Conservation (phyloP, 2,888 invertebrate species). For the Drosophila pegasa region DNA sequence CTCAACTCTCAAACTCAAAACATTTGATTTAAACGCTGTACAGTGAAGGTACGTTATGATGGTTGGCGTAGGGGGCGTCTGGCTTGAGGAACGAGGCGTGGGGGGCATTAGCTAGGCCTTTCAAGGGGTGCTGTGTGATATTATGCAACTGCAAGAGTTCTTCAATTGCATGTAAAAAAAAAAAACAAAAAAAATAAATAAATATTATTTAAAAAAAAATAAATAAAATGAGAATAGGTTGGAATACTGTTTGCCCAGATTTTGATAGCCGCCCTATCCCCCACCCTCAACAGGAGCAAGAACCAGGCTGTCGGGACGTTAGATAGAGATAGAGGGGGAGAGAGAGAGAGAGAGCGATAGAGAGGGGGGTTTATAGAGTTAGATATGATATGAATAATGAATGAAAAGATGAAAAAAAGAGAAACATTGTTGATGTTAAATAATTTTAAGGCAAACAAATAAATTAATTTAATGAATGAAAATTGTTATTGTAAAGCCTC, state of each 20-base stretch:
- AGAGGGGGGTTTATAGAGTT: conserved; percentile 10
- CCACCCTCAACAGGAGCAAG: background rate
- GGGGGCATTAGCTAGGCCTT: conserved; percentile 8
- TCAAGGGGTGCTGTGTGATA: conserved; percentile 48
- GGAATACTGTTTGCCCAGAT: conserved; percentile 32
- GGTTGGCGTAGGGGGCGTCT: background rate
- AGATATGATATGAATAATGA: conserved; percentile 31
- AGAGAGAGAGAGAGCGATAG: background rate
- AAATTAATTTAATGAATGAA: conserved; percentile 67
- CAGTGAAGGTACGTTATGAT: conserved; percentile 43
- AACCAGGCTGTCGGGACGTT: background rate
- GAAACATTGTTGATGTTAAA: conserved; percentile 76
- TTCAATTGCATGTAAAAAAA: conserved; percentile 38
- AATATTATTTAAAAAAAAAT: conserved; percentile 2
- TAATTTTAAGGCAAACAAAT: conserved; percentile 71
- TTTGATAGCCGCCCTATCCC: conserved; percentile 6
- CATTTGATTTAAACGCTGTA: conserved; percentile 37
- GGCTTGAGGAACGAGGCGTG: background rate
- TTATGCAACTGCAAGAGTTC: conserved; percentile 32
- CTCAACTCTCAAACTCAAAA: conserved; percentile 4
- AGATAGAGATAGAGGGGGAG: background rate
- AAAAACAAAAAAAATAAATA: background rate
- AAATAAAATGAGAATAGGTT: conserved; percentile 12
- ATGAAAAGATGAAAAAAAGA: conserved; percentile 28
- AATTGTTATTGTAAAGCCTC: conserved; percentile 76